These are phyloP conservation scores for Etia nguti DNA, from an alignment of 2,113 vertebrate species.

Conservation along the genomic window DNA sequence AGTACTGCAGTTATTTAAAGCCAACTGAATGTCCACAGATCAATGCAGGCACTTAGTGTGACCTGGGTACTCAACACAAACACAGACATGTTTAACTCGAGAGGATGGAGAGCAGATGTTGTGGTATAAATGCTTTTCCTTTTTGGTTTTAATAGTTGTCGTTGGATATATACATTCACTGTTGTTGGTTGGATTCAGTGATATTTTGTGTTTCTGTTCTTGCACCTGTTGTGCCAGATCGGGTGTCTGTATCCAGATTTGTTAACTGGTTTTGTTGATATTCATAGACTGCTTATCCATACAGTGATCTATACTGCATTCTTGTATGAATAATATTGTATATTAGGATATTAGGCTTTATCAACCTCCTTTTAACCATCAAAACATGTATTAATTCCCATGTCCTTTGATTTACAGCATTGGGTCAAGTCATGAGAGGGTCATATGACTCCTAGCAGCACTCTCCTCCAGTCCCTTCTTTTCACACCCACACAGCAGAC, in stretches of 20 bases:
- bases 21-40: constrained; percentile 11
- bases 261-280: not conserved
- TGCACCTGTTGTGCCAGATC: not conserved
- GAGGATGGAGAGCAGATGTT: not conserved
- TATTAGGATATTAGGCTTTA: not conserved
- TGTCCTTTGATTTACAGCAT: not conserved
- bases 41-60: constrained; percentile 21
- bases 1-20: constrained; percentile 13
- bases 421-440: constrained; percentile 1
- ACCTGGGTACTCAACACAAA: not conserved
- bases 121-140: accelerated
- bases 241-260: not conserved
- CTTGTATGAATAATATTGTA: not conserved
- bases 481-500: not conserved
- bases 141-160: not conserved
- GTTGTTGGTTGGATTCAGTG: not conserved
- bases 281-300: not conserved
- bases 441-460: constrained; percentile 15
- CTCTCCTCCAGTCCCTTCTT: not conserved
- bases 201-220: not conserved
- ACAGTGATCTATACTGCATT: not conserved
- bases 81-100: not conserved
- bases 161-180: not conserved
- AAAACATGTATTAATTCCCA: not conserved
- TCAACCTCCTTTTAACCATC: not conserved